Conservation (phyloP, 2,113 vertebrate genomes). For the Protobothrops flavoviridis region DNA sequence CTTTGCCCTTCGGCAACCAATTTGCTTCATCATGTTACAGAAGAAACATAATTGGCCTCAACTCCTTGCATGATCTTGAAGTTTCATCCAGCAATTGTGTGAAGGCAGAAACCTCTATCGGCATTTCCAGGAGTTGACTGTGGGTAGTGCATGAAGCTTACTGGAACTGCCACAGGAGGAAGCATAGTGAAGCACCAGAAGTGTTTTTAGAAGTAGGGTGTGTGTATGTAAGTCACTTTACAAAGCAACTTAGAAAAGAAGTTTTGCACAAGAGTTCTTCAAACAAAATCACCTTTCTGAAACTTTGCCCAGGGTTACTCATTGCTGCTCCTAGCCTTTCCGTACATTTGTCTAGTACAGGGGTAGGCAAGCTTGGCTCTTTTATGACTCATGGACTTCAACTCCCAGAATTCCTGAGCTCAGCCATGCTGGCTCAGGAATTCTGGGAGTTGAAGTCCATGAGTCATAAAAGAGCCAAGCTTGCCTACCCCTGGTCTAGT, state of each 20-base stretch:
- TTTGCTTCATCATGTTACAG: neutral
- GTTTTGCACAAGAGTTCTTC: neutral
- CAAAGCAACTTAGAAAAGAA: neutral
- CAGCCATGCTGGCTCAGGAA: too few relatives aligned
- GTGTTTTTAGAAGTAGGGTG: neutral
- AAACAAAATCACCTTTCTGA: neutral
- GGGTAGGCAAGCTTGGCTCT: too few relatives aligned
- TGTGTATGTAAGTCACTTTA: neutral
- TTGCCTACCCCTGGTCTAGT: neutral
- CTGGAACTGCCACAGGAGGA: neutral
- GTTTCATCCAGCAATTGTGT: neutral
- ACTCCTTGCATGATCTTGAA: neutral
- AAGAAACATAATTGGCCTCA: neutral
- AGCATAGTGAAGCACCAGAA: neutral
- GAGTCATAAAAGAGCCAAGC: too few relatives aligned
- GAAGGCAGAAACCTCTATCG: neutral
- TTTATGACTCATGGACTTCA: too few relatives aligned
- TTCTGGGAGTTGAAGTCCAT: too few relatives aligned
- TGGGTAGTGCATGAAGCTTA: neutral
- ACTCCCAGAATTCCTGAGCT: too few relatives aligned
- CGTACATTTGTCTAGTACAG: neutral
- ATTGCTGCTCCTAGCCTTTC: neutral
- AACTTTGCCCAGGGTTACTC: neutral
- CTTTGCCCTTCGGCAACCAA: neutral
- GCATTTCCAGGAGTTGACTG: neutral